phyloP scores from a whole-genome alignment of 2,888 invertebrate species.

The Dolomedes plantarius region DNA sequence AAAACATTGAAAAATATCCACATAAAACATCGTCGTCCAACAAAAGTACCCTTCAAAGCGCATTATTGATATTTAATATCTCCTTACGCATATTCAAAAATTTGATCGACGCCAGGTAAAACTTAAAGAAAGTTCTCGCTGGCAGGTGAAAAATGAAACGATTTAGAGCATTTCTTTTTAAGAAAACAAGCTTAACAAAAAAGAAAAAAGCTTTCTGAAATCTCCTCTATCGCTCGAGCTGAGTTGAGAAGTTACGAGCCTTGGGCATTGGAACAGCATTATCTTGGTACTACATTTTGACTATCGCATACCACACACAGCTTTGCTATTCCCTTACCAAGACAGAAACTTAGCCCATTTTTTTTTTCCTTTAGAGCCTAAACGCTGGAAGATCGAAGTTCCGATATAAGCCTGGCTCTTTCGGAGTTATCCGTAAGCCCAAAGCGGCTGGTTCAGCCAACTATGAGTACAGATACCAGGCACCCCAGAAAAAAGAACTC shows the following conservation, averaged over 20 bases:
- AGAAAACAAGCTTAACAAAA: conserved; percentile 24
- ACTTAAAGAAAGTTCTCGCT: conserved; percentile 12
- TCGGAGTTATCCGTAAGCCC: conserved; percentile 22
- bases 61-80: conserved; percentile 1
- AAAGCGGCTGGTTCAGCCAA: conserved; percentile 20
- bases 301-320: conserved; percentile 56
- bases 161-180: conserved; percentile 46
- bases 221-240: conserved; percentile 46
- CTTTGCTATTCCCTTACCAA: conserved; percentile 49
- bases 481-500: neutral
- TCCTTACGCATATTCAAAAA: neutral
- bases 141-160: conserved; percentile 56
- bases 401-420: conserved; percentile 44
- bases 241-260: conserved; percentile 63
- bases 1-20: too few species aligned
- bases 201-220: conserved; percentile 28
- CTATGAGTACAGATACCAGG: conserved; percentile 38
- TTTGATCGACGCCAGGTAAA: conserved; percentile 15
- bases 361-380: neutral
- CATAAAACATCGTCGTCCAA: neutral
- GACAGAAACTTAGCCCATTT: neutral
- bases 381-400: conserved; percentile 44
- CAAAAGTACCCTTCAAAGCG: neutral
- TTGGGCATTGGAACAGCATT: conserved; percentile 52
- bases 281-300: conserved; percentile 63